A percentile compares a stretch with the other conserved stretches of the same genome.
Conservation (phyloP, 2,888 invertebrate genomes). For the Copidosoma aretas region DNA sequence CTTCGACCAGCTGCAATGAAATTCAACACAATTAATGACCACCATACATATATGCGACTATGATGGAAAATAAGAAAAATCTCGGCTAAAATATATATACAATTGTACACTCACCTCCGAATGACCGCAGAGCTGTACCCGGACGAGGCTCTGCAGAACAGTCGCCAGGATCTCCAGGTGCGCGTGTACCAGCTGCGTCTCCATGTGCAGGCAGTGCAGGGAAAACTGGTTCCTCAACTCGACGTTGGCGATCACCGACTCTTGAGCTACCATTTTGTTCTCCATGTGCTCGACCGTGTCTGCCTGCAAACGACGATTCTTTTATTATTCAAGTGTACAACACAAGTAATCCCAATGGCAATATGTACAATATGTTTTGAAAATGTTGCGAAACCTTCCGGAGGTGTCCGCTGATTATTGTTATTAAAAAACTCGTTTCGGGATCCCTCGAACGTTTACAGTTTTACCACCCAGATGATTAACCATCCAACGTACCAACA, state of each 20-base stretch:
- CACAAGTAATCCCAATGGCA: no score
- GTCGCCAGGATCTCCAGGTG: conserved; percentile 69
- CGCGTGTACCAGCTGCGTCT: conserved; percentile 69
- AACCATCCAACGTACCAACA: no score
- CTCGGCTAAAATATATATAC: no score
- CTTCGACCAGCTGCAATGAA: conserved; percentile 64
- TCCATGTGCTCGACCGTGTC: conserved; percentile 70
- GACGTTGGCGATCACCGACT: conserved; percentile 69
- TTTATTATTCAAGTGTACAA: no score
- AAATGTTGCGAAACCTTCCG: no score
- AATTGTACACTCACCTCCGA: no score
- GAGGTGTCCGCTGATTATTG: no score
- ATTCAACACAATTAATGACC: not conserved
- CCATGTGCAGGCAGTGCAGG: conserved; percentile 70
- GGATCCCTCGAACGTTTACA: no score
- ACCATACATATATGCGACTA: not conserved
- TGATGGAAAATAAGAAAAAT: no score
- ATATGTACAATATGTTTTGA: no score
- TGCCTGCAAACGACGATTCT: conserved; percentile 61
- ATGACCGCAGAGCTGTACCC: conserved; percentile 66
- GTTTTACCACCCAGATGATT: no score
- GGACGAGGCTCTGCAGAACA: conserved; percentile 67
- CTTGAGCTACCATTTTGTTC: conserved; percentile 70
- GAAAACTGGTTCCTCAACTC: conserved; percentile 70
- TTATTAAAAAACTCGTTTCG: no score